Evolutionary conservation across 2,113 vertebrate species (phyloP), one percentile per base, ranked within the genome.

Genomic region (Pseudopodoces humilis): DNA sequence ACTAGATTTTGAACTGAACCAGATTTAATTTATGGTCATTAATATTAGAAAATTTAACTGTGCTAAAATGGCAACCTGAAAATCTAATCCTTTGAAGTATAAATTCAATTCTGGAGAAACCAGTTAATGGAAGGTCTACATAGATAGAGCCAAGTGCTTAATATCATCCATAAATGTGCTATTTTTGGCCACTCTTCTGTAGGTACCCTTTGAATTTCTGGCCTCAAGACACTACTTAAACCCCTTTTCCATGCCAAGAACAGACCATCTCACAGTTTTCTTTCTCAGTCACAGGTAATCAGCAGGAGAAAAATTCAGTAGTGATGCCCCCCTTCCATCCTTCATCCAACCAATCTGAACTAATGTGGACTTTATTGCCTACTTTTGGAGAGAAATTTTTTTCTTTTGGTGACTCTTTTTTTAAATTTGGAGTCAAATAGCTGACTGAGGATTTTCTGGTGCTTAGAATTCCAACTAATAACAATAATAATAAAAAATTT

Each of bases 11-110:
- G 39, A 82, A 55, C 69, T 75, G 41, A 63, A 59, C 39, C 64
- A 77, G 64, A 94, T 96, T 93, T 88, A 94, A 94, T 96, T 96
- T 93, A 84, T 86, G 83, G 31, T 44, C 64, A 68, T 81, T 94
- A 75, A 92, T 93, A 93, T 77, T 59, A 92, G 85, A 95, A 88
- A 96, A 90, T 80, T 86, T 83, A 96, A 86, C 64, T 88, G 63
- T 90, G 59, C 83, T 95, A 81, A 83, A 95, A 93, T 86, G 72
- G 72, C 56, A 76, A 70, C 83, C 76, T 92, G 92, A 58, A 90
- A 96, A 91, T 92, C 37, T 30, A 90, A 91, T 92, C 68, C 59
- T 83, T 88, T 53, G 64, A 93, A 88, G 68, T 64, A 77, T 49
- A 56, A 94, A 89, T 95, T 88, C n/a, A 56, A 24, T 96, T 92